Evolutionary conservation across 2,888 invertebrate species (phyloP).

Genomic region (Seira musarum): DNA sequence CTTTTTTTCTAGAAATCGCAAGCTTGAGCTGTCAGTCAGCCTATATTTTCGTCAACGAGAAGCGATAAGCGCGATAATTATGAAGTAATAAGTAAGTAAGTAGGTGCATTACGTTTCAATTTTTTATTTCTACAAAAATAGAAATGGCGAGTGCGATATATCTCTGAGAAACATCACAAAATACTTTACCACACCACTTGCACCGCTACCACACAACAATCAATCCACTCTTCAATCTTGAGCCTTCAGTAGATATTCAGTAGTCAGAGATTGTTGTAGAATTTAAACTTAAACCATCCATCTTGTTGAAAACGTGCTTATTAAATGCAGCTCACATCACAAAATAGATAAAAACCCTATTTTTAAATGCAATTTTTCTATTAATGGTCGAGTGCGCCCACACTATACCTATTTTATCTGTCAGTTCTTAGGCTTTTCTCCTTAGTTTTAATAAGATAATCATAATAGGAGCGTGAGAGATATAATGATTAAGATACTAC

Average conservation of each 20-base stretch:
- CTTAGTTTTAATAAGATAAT: neutral
- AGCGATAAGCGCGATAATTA: slow-evolving; percentile 8
- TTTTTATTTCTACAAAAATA: slow-evolving; percentile 13
- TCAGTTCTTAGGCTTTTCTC: slow-evolving; percentile 6
- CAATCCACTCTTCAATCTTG: neutral
- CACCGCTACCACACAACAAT: neutral
- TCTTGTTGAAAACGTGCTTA: neutral
- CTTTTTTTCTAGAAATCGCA: neutral
- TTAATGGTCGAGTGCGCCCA: slow-evolving; percentile 9
- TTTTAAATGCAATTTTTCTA: slow-evolving; percentile 2
- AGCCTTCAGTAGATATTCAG: neutral
- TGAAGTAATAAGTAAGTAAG: slow-evolving; percentile 17
- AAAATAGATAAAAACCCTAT: neutral
- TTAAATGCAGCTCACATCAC: slow-evolving; percentile 3
- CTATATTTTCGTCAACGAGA: neutral
- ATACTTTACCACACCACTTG: neutral
- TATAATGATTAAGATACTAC: slow-evolving; percentile 11
- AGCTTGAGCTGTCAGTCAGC: neutral
- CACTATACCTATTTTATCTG: neutral
- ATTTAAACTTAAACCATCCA: neutral
- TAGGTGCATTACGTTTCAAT: slow-evolving; percentile 3
- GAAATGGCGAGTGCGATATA: slow-evolving; percentile 1
- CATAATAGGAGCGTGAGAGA: slow-evolving; percentile 5
- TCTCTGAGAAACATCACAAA: slow-evolving; percentile 6
- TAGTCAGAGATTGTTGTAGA: too few relatives aligned